Percentiles rank a stretch among this genome's conserved stretches.
phyloP scores from a whole-genome alignment of 2,113 vertebrate species.

The Notothenia coriiceps region DNA sequence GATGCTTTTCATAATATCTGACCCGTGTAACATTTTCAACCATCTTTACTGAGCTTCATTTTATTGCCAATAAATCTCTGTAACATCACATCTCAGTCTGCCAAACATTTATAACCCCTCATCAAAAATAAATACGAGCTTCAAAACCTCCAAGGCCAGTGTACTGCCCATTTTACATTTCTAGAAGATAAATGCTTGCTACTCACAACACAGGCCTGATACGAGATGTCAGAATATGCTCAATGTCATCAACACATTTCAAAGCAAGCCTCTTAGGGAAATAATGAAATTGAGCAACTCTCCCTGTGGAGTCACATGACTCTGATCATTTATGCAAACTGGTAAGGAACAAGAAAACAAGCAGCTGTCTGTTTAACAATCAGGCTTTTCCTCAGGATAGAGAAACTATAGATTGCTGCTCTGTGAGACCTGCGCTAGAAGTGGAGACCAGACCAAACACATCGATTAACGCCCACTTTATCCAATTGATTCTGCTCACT shows the following conservation, averaged over 20 bases:
- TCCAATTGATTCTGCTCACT: conserved; percentile 37
- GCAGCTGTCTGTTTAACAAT: conserved; percentile 44
- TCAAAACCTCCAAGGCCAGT: neutral
- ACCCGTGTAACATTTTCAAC: conserved; percentile 6
- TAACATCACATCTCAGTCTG: conserved; percentile 24
- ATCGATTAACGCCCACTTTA: conserved; percentile 46
- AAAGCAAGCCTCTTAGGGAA: neutral
- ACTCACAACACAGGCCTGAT: neutral
- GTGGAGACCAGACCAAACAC: conserved; percentile 28
- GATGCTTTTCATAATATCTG: conserved; percentile 25
- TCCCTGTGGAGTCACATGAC: conserved; percentile 26
- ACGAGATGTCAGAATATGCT: neutral
- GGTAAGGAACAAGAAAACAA: conserved; percentile 37
- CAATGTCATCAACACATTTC: conserved; percentile 4
- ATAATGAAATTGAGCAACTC: neutral
- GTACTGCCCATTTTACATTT: neutral
- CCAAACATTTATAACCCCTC: conserved; percentile 33
- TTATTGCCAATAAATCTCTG: conserved; percentile 22
- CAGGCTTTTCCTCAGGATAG: conserved; percentile 27
- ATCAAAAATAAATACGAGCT: conserved; percentile 33
- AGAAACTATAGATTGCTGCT: conserved; percentile 38
- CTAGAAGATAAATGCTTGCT: neutral
- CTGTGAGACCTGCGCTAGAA: conserved; percentile 42
- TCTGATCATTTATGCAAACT: conserved; percentile 13
- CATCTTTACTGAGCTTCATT: neutral